Evolutionary conservation across 2,797 vertebrate species (phyloP).

Genomic region (Muscicapa comitata): DNA sequence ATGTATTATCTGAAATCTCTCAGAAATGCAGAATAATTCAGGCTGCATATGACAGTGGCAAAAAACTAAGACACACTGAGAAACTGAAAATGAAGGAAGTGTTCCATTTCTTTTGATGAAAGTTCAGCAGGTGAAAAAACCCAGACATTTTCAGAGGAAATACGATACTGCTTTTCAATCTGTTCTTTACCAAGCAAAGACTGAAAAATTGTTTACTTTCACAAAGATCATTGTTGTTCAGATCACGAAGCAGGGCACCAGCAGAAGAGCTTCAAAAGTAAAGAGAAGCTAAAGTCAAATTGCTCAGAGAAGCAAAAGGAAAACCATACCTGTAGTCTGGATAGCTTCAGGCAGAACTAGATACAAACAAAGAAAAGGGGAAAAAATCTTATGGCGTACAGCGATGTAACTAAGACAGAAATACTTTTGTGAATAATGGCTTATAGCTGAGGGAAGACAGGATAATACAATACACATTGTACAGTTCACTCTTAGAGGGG

Average conservation of each 20-base stretch:
- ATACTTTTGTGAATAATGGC: neutral
- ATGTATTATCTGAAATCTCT: neutral
- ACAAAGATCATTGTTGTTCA: neutral
- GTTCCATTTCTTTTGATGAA: neutral
- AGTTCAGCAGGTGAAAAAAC: neutral
- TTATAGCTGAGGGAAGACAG: neutral
- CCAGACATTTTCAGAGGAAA: neutral
- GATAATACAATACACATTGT: neutral
- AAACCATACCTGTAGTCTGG: neutral
- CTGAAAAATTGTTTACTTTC: neutral
- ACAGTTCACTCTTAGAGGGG: neutral
- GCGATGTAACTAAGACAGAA: neutral
- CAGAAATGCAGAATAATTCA: neutral
- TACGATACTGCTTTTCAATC: neutral
- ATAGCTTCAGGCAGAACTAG: neutral
- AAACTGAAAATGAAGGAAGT: neutral
- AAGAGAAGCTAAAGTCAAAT: neutral
- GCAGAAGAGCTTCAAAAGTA: neutral
- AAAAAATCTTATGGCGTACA: neutral
- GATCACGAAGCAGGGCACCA: neutral
- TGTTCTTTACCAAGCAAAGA: neutral
- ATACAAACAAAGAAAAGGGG: neutral
- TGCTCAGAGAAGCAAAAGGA: neutral
- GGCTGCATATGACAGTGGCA: accelerated
- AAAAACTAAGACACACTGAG: neutral